These are phyloP conservation scores for Chaunax sp. DNA, from an alignment of 2,797 vertebrate species.

Conservation along the genomic window DNA sequence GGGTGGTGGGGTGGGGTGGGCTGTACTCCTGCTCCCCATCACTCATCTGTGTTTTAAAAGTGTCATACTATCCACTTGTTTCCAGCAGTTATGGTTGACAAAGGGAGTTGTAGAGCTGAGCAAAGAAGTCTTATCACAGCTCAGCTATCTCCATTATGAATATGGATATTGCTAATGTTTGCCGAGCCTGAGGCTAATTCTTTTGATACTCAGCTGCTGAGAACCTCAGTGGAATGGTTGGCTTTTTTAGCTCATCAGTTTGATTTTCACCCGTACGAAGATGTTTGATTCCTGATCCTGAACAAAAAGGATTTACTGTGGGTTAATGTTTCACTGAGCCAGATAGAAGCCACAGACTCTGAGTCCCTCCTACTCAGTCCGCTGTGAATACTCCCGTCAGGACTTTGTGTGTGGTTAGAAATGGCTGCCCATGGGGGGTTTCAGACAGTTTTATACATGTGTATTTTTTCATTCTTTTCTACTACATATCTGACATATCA, in stretches of 20 bases:
- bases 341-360: conserved; percentile 52
- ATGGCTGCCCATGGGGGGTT: conserved; percentile 50
- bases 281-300: conserved; percentile 74
- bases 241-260: conserved; percentile 68
- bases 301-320: conserved; percentile 73
- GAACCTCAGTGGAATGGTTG: conserved; percentile 67
- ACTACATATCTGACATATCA: conserved; percentile 12
- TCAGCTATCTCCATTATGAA: conserved; percentile 67
- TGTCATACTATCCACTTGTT: conserved; percentile 46
- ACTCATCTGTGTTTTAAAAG: conserved; percentile 54
- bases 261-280: conserved; percentile 67
- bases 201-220: conserved; percentile 73
- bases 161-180: conserved; percentile 73
- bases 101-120: conserved; percentile 49
- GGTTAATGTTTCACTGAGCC: conserved; percentile 76
- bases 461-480: conserved; percentile 1
- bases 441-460: conserved; percentile 23
- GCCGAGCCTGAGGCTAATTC: conserved; percentile 60
- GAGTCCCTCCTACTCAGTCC: conserved; percentile 55
- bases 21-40: conserved; percentile 50
- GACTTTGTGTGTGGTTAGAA: conserved; percentile 54
- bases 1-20: too few relatives aligned
- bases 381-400: conserved; percentile 47
- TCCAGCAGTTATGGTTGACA: conserved; percentile 50
- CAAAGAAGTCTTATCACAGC: conserved; percentile 56